Percentiles rank a stretch among this genome's conserved stretches.
phyloP scores from a whole-genome alignment of 2,113 vertebrate species.

The Seriola quinqueradiata region DNA sequence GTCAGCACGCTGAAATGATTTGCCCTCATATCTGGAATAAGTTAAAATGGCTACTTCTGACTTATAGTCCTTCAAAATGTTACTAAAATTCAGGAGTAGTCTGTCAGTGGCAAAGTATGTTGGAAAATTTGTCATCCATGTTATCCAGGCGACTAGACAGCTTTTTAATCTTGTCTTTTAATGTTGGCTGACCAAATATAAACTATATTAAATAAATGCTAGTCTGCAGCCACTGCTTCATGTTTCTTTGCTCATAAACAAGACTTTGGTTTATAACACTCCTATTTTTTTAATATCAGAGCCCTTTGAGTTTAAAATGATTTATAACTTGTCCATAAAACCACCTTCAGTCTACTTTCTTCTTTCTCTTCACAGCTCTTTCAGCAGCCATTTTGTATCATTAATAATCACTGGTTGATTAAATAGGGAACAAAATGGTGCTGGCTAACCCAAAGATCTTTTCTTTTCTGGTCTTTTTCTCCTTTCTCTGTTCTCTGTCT shows the following conservation, averaged over 20 bases:
- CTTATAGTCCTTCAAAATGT: not conserved
- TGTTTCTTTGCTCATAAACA: not conserved
- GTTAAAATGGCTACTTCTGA: not conserved
- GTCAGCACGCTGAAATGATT: not conserved
- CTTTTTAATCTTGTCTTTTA: not conserved
- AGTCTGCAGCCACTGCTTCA: not conserved
- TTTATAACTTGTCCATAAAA: constrained; percentile 18
- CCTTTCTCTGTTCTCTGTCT: not conserved
- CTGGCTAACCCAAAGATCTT: not conserved
- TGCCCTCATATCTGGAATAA: not conserved
- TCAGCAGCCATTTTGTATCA: constrained; percentile 9
- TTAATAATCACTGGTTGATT: not conserved
- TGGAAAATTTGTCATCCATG: not conserved
- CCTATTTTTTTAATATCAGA: not conserved
- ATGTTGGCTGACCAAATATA: not conserved
- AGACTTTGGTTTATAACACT: constrained; percentile 4
- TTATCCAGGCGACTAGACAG: not conserved
- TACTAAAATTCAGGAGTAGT: not conserved
- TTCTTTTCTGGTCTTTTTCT: not conserved
- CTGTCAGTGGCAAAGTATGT: too few species aligned
- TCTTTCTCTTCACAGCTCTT: constrained; percentile 5
- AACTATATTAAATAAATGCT: not conserved
- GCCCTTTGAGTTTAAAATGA: constrained; percentile 28
- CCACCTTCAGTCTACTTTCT: not conserved
- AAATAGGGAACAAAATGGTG: constrained; percentile 26